Evolutionary conservation across 2,888 invertebrate species (phyloP).

Genomic region (Hemithea aestivaria): DNA sequence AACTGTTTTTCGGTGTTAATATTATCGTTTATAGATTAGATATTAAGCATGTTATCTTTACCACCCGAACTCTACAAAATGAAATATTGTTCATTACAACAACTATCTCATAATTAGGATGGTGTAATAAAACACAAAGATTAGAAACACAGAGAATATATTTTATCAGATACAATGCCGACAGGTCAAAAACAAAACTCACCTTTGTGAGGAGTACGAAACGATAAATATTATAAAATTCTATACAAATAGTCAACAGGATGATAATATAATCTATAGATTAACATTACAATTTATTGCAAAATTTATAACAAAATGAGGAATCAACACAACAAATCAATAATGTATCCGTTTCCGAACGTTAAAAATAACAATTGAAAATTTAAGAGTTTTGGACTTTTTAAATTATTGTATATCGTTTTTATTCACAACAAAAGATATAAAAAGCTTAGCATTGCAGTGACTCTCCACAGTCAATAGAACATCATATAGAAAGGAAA

Average conservation of each 20-base stretch:
- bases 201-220: conserved; percentile 66
- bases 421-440: conserved; percentile 4
- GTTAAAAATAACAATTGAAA: too few relatives aligned
- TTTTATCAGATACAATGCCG: conserved; percentile 73
- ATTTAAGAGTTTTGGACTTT: too few relatives aligned
- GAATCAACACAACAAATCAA: not conserved
- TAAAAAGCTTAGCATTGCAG: conserved; percentile 6
- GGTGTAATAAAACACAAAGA: conserved; percentile 44
- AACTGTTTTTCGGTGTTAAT: not conserved
- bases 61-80: not conserved
- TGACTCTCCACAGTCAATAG: conserved; percentile 4
- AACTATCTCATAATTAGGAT: not conserved
- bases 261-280: conserved; percentile 51
- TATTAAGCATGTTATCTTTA: conserved; percentile 2
- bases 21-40: conserved; percentile 17
- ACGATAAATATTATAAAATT: conserved; percentile 69
- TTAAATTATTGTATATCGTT: too few relatives aligned
- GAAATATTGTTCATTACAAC: not conserved
- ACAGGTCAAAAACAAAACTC: conserved; percentile 75
- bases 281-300: conserved; percentile 23
- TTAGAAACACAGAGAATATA: conserved; percentile 78
- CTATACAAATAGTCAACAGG: conserved; percentile 78
- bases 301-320: conserved; percentile 3
- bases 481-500: conserved; percentile 24
- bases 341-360: too few relatives aligned